These are phyloP conservation scores for Micrastur ruficollis DNA, from an alignment of 2,797 vertebrate genomes.

Conservation along the genomic window DNA sequence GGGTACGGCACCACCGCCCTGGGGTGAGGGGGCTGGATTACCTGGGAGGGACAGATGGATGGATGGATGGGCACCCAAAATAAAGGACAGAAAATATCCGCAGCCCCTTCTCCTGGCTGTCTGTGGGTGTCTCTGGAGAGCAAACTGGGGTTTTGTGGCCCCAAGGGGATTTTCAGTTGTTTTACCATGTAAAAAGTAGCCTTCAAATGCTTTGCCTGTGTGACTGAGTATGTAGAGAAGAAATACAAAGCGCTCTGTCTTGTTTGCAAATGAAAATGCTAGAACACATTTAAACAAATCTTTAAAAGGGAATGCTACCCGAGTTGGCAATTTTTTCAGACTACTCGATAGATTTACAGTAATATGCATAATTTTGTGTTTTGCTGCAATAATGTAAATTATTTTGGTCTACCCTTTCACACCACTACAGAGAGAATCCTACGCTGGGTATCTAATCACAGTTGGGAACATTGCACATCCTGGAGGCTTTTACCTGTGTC, in stretches of 20 bases:
- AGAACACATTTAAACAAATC: accelerated
- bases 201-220: neutral
- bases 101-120: neutral
- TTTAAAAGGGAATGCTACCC: neutral
- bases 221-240: neutral
- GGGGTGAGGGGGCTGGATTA: too few species aligned
- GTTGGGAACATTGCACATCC: neutral
- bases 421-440: neutral
- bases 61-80: too few species aligned
- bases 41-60: too few species aligned
- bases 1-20: neutral
- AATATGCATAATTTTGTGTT: neutral
- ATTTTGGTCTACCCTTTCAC: neutral
- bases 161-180: neutral
- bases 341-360: neutral
- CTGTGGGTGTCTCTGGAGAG: accelerated
- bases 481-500: neutral
- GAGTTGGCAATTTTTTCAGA: neutral
- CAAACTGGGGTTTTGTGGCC: neutral
- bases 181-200: neutral
- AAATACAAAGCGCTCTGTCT: too few species aligned
- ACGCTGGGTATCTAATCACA: neutral
- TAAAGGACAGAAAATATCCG: neutral
- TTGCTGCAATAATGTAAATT: neutral
- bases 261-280: neutral